Conservation (phyloP, 2,797 vertebrate genomes). For the Dicrostonyx torquatus region DNA sequence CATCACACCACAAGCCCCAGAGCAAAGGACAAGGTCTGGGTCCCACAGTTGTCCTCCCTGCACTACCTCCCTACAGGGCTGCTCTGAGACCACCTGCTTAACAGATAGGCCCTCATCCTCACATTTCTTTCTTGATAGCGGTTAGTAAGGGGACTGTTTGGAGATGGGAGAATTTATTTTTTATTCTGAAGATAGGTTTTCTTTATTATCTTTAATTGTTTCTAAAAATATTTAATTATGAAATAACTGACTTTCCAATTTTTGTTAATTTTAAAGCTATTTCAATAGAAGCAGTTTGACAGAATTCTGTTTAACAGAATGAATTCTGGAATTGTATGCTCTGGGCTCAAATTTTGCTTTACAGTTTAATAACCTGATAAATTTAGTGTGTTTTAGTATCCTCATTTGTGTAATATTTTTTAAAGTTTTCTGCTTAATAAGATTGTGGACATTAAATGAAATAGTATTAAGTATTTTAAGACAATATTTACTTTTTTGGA, state of each 20-base stretch:
- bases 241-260: not conserved
- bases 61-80: too few species aligned
- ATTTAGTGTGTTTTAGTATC: constrained; percentile 20
- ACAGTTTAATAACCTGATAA: constrained; percentile 32
- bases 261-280: constrained; percentile 20
- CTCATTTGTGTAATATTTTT: not conserved
- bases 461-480: not conserved
- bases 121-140: not conserved
- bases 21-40: not conserved
- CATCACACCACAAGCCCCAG: not conserved
- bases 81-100: not conserved
- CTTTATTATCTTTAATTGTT: constrained; percentile 50
- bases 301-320: constrained; percentile 33
- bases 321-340: constrained; percentile 15
- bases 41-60: not conserved
- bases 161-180: constrained; percentile 24
- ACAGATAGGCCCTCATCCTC: not conserved
- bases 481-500: not conserved
- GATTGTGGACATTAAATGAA: not conserved
- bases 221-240: not conserved
- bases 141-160: constrained; percentile 39
- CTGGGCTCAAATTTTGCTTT: constrained; percentile 44
- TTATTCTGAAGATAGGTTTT: constrained; percentile 23
- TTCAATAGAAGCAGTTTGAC: not conserved
- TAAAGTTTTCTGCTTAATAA: not conserved